Percentiles rank a stretch among this genome's conserved stretches.
Conservation (phyloP, 2,113 vertebrate genomes). For the Morone chrysops region DNA sequence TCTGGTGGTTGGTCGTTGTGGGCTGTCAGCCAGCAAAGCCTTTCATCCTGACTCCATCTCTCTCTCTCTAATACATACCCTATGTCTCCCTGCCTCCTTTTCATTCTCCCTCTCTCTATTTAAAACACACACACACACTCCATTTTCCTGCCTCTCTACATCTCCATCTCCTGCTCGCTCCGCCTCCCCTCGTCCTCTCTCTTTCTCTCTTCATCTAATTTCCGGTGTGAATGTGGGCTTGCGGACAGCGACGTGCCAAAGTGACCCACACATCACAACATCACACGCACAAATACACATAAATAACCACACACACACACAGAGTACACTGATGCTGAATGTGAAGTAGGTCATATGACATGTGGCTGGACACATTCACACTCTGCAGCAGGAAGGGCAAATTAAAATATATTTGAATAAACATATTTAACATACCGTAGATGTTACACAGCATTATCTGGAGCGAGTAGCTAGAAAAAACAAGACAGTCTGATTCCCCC, state of each 20-base stretch:
- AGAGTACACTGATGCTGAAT: slow-evolving; percentile 2
- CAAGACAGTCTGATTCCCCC: slow-evolving; percentile 10
- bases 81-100: slow-evolving; percentile 27
- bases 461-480: slow-evolving; percentile 4
- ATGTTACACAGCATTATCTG: neutral
- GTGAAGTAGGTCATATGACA: slow-evolving; percentile 67
- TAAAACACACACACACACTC: slow-evolving; percentile 26
- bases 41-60: slow-evolving; percentile 47
- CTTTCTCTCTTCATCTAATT: slow-evolving; percentile 29
- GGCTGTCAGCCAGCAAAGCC: slow-evolving; percentile 52
- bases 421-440: slow-evolving; percentile 4
- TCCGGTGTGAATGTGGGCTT: slow-evolving; percentile 42
- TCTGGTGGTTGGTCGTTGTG: slow-evolving; percentile 39
- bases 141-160: neutral
- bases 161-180: neutral
- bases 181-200: neutral
- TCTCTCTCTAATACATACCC: neutral
- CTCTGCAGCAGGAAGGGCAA: neutral
- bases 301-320: slow-evolving; percentile 5
- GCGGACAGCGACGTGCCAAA: slow-evolving; percentile 29
- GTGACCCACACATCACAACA: slow-evolving; percentile 37
- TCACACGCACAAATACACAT: slow-evolving; percentile 20
- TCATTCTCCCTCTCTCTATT: neutral
- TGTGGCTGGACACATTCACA: slow-evolving; percentile 24
- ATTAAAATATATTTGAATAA: slow-evolving; percentile 46